These are phyloP conservation scores for Bagarius yarrelli DNA, from an alignment of 2,113 vertebrate genomes.

Conservation along the genomic window DNA sequence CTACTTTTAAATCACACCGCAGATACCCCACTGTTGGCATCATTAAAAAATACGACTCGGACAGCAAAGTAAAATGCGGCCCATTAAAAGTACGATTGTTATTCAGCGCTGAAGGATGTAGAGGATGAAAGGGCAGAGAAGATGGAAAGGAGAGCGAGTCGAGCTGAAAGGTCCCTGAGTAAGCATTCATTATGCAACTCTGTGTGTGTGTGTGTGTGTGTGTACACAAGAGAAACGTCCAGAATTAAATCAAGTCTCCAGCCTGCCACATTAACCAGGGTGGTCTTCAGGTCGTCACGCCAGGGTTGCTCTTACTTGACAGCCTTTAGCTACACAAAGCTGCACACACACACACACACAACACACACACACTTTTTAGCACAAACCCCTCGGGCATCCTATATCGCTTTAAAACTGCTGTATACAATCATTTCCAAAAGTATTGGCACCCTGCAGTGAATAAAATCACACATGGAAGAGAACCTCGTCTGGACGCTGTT, in stretches of 20 bases:
- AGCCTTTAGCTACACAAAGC: neutral
- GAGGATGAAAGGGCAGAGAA: slow-evolving; percentile 23
- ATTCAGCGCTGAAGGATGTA: slow-evolving; percentile 30
- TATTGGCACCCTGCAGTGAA: neutral
- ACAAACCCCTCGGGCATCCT: neutral
- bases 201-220: slow-evolving; percentile 24
- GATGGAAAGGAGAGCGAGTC: neutral
- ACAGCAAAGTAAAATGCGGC: neutral
- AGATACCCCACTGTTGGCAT: neutral
- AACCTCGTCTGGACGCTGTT: too few species aligned
- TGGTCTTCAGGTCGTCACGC: slow-evolving; percentile 14
- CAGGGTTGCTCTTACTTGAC: slow-evolving; percentile 30
- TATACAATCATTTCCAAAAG: neutral
- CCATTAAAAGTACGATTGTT: neutral
- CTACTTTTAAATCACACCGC: neutral
- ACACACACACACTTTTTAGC: neutral
- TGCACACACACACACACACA: neutral
- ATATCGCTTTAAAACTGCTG: neutral
- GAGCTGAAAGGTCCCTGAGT: slow-evolving; percentile 33
- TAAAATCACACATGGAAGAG: too few species aligned
- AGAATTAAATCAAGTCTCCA: slow-evolving; percentile 49
- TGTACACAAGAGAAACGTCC: slow-evolving; percentile 30
- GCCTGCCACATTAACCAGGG: slow-evolving; percentile 35
- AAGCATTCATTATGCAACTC: slow-evolving; percentile 40
- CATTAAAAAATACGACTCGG: neutral